phyloP scores from a whole-genome alignment of 2,888 invertebrate species.

The Pristionchus fissidentatus region DNA sequence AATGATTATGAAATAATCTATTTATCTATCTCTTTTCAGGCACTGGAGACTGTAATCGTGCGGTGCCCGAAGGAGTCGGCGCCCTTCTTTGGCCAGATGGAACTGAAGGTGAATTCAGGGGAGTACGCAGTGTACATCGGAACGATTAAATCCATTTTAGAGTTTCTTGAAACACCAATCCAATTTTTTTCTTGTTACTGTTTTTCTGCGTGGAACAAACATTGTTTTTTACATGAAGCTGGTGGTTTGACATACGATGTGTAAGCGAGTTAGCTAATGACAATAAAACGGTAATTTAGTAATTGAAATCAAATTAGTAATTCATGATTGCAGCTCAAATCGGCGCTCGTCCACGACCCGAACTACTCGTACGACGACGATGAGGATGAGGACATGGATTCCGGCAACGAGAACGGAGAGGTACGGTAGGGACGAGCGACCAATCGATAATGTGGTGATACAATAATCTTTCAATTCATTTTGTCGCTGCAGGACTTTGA shows the following conservation, averaged over 20 bases:
- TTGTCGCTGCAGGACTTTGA: conserved; percentile 76
- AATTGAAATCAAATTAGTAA: too few relatives aligned
- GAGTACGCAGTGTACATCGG: too few relatives aligned
- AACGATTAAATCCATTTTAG: too few relatives aligned
- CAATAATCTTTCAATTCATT: too few relatives aligned
- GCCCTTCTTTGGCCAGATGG: conserved; percentile 74
- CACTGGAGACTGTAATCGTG: conserved; percentile 95
- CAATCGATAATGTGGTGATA: too few relatives aligned
- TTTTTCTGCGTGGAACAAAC: too few relatives aligned
- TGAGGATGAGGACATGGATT: conserved; percentile 76
- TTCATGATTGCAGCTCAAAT: conserved; percentile 70
- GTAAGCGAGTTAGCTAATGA: too few relatives aligned
- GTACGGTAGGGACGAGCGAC: background rate
- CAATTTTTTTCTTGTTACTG: too few relatives aligned
- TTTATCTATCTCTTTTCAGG: conserved; percentile 76
- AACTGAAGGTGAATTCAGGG: conserved; percentile 7
- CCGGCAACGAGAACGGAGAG: conserved; percentile 53
- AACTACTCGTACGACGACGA: conserved; percentile 94
- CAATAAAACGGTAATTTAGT: too few relatives aligned
- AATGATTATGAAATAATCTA: background rate
- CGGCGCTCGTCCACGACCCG: conserved; percentile 89
- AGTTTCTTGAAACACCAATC: too few relatives aligned
- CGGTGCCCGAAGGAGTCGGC: conserved; percentile 97
- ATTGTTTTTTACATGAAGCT: too few relatives aligned
- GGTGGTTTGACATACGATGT: too few relatives aligned